These are phyloP conservation scores for Tenthredo mesomela DNA, from an alignment of 2,888 invertebrate species.

Conservation along the genomic window DNA sequence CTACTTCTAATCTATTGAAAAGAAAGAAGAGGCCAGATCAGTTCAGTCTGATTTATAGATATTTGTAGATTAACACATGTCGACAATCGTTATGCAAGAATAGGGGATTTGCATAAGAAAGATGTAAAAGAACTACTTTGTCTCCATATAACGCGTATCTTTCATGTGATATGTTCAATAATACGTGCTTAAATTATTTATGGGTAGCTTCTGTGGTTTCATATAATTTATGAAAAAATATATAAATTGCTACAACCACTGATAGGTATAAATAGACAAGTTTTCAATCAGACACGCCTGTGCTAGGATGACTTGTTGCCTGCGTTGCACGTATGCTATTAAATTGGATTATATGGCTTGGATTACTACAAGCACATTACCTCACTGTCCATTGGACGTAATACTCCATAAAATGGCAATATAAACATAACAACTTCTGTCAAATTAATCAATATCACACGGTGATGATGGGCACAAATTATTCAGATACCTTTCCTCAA, in stretches of 20 bases:
- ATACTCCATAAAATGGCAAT: constrained; percentile 19
- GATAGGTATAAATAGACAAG: not conserved
- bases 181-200: not conserved
- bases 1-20: not conserved
- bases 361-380: constrained; percentile 15
- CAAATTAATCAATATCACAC: not conserved
- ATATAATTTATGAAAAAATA: not conserved
- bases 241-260: not conserved
- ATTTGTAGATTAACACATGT: not conserved
- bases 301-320: constrained; percentile 18
- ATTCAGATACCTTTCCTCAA: not conserved
- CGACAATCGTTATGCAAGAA: not conserved
- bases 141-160: not conserved
- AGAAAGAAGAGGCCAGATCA: not conserved
- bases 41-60: not conserved
- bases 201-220: not conserved
- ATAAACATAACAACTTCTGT: not conserved
- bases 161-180: not conserved
- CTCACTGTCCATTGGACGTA: not conserved
- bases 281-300: not conserved
- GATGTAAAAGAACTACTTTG: not conserved
- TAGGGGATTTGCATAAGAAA: not conserved
- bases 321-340: not conserved
- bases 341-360: constrained; percentile 21
- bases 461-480: not conserved